These are phyloP conservation scores for Pandion haliaetus DNA, from an alignment of 2,113 vertebrate genomes.

Conservation along the genomic window DNA sequence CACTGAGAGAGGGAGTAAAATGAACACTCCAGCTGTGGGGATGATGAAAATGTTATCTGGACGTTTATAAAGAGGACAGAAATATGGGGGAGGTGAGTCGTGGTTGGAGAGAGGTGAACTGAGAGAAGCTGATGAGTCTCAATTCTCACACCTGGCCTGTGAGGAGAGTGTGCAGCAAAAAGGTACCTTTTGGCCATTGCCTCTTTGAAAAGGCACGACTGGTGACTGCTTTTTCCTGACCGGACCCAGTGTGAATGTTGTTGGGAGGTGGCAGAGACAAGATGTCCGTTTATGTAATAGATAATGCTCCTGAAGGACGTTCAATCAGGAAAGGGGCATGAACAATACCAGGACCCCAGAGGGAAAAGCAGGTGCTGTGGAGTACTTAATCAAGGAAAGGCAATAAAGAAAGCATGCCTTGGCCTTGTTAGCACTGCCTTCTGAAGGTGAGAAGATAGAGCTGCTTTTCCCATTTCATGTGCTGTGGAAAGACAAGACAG, in stretches of 20 bases:
- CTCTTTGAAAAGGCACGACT: accelerated
- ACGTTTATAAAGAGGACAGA: accelerated
- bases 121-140: neutral
- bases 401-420: neutral
- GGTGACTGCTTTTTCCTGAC: neutral
- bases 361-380: neutral
- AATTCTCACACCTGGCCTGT: accelerated
- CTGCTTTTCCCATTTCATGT: accelerated
- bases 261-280: neutral
- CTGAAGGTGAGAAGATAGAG: neutral
- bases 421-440: accelerated
- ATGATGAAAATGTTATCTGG: accelerated
- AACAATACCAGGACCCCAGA: accelerated
- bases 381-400: neutral
- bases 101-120: neutral
- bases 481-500: neutral
- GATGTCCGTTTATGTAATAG: accelerated
- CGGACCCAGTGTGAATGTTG: accelerated
- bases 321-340: accelerated
- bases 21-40: accelerated
- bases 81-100: neutral
- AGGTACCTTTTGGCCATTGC: accelerated
- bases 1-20: accelerated
- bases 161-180: neutral
- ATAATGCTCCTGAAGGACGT: accelerated